Evolutionary conservation across 2,888 invertebrate species (phyloP), one percentile per base, ranked within the genome.

Genomic region (Dicranocentrus wangi): DNA sequence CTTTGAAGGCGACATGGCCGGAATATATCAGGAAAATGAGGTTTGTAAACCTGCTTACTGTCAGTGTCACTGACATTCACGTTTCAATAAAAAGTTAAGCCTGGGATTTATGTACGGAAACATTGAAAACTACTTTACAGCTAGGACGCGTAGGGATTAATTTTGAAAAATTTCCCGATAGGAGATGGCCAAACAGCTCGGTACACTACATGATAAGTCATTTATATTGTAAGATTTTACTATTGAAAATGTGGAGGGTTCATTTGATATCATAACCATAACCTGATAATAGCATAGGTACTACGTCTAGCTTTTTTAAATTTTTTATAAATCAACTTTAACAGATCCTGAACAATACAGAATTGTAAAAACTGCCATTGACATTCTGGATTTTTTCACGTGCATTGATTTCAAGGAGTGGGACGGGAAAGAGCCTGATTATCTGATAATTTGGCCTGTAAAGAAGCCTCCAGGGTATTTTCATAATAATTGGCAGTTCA

Each of bases 1-100:
- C 32, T 93, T 91, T 87, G 92, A 93, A 88, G 93, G 93, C 1
- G 93, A 93, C 85, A 93, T 93, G 89, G 93, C 93, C 0, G 89
- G 93, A 83, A 91, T 91, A 5, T 82, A 71, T 32, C 61, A 71
- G 91, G 66, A 91, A 89, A 87, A 89, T 88, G 60, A 78, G 25
- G 78, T 83, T 61, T 63, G 43, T 17, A 43, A 43, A n/a, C 13
- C 7, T 39, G 5, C 39, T 39, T 39, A 39, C 13, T 5, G 39
- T n/a, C n/a, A n/a, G n/a, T 39, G 39, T 39, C 39, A 8, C 13
- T 39, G 13, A 39, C 39, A 8, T 39, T 39, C 39, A 39, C 5
- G 39, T 39, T 39, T 39, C 39, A 39, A 39, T 39, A 39, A 8
- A 8, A 8, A 39, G 5, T 39, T 39, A 39, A 39, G 39, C 13